A percentile compares a stretch with the other conserved stretches of the same genome.
Evolutionary conservation across 2,797 vertebrate species (phyloP).

Genomic region (Anableps anableps): DNA sequence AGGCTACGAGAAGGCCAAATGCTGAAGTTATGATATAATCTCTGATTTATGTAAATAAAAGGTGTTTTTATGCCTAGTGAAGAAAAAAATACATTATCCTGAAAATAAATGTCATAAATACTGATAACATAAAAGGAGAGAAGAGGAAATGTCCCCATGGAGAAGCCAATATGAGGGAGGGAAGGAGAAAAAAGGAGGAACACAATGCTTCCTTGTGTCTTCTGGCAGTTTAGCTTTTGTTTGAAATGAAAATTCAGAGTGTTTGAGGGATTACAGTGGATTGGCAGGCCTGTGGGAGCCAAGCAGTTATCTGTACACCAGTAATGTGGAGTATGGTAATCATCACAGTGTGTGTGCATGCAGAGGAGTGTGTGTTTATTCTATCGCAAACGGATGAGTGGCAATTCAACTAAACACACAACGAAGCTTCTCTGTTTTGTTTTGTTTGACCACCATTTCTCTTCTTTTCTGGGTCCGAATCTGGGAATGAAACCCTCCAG

Average conservation of each 20-base stretch:
- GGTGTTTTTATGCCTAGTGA: conserved; percentile 1
- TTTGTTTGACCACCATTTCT: conserved; percentile 30
- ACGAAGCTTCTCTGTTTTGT: conserved; percentile 16
- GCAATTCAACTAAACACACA: conserved; percentile 58
- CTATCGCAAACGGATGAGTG: conserved; percentile 55
- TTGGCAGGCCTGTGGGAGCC: conserved; percentile 80
- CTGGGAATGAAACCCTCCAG: conserved; percentile 11
- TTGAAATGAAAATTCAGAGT: conserved; percentile 85
- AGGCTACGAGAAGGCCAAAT: conserved; percentile 27
- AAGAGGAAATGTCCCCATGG: conserved; percentile 54
- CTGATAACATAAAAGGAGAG: conserved; percentile 37
- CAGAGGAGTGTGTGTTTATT: conserved; percentile 37
- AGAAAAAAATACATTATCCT: conserved; percentile 47
- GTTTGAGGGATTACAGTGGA: conserved; percentile 85
- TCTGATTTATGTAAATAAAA: conserved; percentile 21
- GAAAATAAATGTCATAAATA: conserved; percentile 70
- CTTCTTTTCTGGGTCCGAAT: conserved; percentile 13
- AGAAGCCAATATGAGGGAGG: conserved; percentile 37
- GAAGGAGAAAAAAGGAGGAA: conserved; percentile 22
- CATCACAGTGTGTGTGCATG: conserved; percentile 47
- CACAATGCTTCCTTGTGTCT: conserved; percentile 77
- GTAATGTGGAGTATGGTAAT: conserved; percentile 79
- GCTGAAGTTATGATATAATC: conserved; percentile 28
- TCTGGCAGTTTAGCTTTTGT: conserved; percentile 82
- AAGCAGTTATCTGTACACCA: conserved; percentile 76